These are phyloP conservation scores for Clarias batrachus DNA, from an alignment of 2,113 vertebrate species.

Conservation along the genomic window DNA sequence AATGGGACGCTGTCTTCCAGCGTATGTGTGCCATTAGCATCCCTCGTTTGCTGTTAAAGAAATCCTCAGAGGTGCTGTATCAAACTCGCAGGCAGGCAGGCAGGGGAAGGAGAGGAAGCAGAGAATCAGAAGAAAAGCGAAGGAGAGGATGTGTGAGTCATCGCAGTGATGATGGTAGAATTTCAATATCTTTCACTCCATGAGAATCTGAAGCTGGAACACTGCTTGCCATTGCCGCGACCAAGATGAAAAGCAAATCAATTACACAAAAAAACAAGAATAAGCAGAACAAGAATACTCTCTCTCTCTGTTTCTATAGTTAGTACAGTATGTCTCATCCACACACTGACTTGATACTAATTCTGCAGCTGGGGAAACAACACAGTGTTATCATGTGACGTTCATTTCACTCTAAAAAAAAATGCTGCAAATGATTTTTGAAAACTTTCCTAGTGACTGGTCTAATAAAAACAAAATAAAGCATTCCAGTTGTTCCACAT, in stretches of 20 bases:
- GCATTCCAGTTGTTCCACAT: background rate
- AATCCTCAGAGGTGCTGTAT: conserved; percentile 43
- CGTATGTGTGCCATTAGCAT: conserved; percentile 46
- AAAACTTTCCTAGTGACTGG: conserved; percentile 1
- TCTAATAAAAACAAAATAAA: background rate
- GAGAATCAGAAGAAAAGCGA: background rate
- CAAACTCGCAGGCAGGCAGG: conserved; percentile 41
- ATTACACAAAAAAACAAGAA: background rate
- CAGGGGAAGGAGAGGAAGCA: background rate
- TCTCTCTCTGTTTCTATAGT: background rate
- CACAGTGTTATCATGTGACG: conserved; percentile 10
- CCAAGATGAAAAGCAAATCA: background rate
- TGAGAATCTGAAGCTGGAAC: conserved; percentile 19
- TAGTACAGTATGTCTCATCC: conserved; percentile 5
- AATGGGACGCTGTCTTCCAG: conserved; percentile 39
- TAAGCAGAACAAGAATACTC: background rate
- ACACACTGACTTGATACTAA: conserved; percentile 26
- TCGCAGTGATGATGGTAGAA: conserved; percentile 7
- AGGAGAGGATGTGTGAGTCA: conserved; percentile 7
- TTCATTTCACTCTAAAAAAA: conserved; percentile 4
- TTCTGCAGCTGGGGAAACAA: conserved; percentile 17
- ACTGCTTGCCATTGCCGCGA: background rate
- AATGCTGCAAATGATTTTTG: background rate
- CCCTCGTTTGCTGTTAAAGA: conserved; percentile 40
- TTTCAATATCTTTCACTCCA: conserved; percentile 26